phyloP scores from a whole-genome alignment of 2,888 invertebrate genomes.

The Synanthedon vespiformis region DNA sequence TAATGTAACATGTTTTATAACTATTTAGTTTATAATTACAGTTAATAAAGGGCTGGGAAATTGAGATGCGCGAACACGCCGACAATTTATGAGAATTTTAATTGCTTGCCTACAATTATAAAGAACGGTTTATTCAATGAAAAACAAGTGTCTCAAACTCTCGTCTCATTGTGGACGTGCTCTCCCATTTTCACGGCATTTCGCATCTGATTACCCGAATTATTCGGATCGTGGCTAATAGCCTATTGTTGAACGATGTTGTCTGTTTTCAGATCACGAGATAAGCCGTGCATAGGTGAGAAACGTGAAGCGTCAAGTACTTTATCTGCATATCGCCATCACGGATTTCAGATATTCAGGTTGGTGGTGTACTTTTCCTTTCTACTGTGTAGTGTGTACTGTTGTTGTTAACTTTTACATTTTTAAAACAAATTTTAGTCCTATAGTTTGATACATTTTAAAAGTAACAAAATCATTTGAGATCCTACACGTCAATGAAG shows the following conservation, averaged over 20 bases:
- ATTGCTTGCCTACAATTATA: background rate
- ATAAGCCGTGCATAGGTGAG: conserved; percentile 26
- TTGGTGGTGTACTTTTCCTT: background rate
- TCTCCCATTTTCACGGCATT: conserved; percentile 12
- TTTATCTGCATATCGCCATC: conserved; percentile 14
- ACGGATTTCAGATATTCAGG: background rate
- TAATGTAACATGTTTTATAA: too few relatives aligned
- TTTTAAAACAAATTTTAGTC: too few relatives aligned
- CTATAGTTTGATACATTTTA: too few relatives aligned
- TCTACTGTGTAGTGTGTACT: too few relatives aligned
- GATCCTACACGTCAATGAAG: too few relatives aligned
- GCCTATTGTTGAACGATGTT: conserved; percentile 38
- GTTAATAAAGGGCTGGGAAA: background rate
- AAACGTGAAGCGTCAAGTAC: conserved; percentile 18
- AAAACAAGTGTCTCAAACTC: conserved; percentile 2
- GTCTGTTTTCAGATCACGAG: conserved; percentile 49
- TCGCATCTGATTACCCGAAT: conserved; percentile 23
- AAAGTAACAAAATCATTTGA: too few relatives aligned
- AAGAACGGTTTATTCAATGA: conserved; percentile 1
- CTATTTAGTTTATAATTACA: too few relatives aligned
- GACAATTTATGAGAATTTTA: background rate
- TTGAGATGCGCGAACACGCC: background rate
- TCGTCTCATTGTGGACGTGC: conserved; percentile 9
- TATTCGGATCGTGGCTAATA: conserved; percentile 30
- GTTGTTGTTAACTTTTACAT: too few relatives aligned